Conservation (phyloP, 2,797 vertebrate species). For the Falco rusticolus region DNA sequence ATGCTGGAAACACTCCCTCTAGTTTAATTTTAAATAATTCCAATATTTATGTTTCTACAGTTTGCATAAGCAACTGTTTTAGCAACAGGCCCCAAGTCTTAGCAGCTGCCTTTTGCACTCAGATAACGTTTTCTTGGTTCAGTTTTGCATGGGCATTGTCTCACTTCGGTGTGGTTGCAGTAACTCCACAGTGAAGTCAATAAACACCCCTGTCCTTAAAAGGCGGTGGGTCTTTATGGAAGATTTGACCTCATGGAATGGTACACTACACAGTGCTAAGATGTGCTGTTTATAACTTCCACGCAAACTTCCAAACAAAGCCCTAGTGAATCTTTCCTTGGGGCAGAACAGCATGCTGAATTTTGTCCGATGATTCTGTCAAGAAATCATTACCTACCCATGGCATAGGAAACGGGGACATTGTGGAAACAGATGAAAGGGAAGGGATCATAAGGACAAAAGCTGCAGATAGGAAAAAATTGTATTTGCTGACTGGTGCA, state of each 20-base stretch:
- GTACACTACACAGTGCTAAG: not conserved
- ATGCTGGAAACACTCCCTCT: not conserved
- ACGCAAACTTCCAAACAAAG: not conserved
- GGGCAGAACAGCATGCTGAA: not conserved
- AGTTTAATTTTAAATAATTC: not conserved
- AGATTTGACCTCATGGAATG: not conserved
- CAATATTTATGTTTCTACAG: not conserved
- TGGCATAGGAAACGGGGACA: not conserved
- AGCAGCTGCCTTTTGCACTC: not conserved
- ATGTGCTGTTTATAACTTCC: not conserved
- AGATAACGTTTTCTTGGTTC: not conserved
- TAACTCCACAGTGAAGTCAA: not conserved
- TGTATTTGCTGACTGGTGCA: accelerated
- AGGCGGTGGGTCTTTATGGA: not conserved
- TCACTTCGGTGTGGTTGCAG: not conserved
- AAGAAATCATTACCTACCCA: not conserved
- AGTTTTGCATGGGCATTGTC: not conserved
- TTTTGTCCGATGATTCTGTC: not conserved
- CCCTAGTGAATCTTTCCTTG: not conserved
- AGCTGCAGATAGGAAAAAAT: not conserved
- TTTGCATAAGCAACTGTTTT: not conserved
- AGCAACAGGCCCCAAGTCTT: not conserved
- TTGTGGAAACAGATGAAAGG: not conserved
- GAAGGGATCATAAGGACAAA: not conserved
- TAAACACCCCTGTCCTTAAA: not conserved